Conservation (phyloP, 2,113 vertebrate species). For the Cinclus mexicanus region DNA sequence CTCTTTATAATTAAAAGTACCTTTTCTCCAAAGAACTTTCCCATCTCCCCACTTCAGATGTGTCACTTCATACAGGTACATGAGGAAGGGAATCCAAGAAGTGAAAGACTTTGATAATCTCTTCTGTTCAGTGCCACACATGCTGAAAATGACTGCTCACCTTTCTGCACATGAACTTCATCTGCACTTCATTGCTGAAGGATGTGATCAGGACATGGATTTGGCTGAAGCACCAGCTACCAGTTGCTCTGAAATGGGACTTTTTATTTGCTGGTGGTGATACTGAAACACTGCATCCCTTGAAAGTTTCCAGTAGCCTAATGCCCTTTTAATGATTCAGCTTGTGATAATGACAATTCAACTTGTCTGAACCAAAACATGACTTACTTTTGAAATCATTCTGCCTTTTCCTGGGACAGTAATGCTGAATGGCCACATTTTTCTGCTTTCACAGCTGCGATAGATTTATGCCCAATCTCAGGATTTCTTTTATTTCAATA, state of each 20-base stretch:
- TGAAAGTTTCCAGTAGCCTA: not conserved
- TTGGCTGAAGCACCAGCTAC: not conserved
- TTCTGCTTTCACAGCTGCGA: not conserved
- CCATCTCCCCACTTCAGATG: not conserved
- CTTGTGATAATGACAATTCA: not conserved
- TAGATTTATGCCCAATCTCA: not conserved
- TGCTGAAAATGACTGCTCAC: not conserved
- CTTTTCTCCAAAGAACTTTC: not conserved
- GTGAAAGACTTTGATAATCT: not conserved
- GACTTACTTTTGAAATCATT: not conserved
- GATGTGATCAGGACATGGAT: not conserved
- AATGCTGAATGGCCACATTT: not conserved
- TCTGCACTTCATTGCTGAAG: not conserved
- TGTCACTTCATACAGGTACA: rapidly evolving
- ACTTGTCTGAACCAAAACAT: not conserved
- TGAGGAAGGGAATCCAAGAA: not conserved
- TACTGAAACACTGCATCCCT: not conserved
- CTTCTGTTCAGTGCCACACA: not conserved
- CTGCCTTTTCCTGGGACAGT: not conserved
- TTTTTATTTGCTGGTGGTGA: not conserved
- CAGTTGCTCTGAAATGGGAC: not conserved
- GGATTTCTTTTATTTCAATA: not conserved
- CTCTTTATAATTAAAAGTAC: not conserved
- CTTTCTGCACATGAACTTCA: not conserved
- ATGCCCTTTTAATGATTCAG: not conserved